Evolutionary conservation across 1,140 invertebrate genomes (phyloP), one percentile per base, ranked within the genome.

Genomic region (Zaprionus kolodkinae): DNA sequence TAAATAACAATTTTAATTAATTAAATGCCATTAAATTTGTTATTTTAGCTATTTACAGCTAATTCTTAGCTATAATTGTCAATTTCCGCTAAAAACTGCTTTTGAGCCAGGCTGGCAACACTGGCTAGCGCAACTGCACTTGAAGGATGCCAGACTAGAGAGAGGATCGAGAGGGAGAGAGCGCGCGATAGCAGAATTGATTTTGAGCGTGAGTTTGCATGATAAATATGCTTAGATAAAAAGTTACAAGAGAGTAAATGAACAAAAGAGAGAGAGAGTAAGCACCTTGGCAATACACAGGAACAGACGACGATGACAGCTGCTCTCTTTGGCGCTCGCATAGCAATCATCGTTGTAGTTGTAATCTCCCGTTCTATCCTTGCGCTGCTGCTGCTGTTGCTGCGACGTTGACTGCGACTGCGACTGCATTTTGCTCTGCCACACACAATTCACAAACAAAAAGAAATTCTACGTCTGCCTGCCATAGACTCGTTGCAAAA

Each of bases 231-330:
- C 30, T 21, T 48, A 52, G 2, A 65, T 36, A 21, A 38, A 38
- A 11, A 60, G n/a, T 9, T n/a, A n/a, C n/a, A n/a, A n/a, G n/a
- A n/a, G 40, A 27, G 45, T 13, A 15, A 3, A 30, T 9, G 11
- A 45, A 52, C 48, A 52, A 52, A 43, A 45, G 40, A 43, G 35
- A 35, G 60, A 62, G 60, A 60, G 57, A 33, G 48, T 35, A 45
- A 55, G 60, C 75, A 86, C 83, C 83, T 86, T 86, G 59, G 79
- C 69, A 63, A 86, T 72, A 50, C 73, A 79, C 27, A 86, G 36
- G 27, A 88, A 88, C 36, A 88, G 35, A 33, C 83, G 84, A 30
- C 72, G 79, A 79, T 86, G 84, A 62, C 83, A 86, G 38, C 80
- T 81, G 61, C 57, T 80, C 17, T 55, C 60, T 62, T 66, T 60